Evolutionary conservation across 2,113 vertebrate genomes (phyloP), one percentile per base, ranked within the genome.

Genomic region (Columbina picui): DNA sequence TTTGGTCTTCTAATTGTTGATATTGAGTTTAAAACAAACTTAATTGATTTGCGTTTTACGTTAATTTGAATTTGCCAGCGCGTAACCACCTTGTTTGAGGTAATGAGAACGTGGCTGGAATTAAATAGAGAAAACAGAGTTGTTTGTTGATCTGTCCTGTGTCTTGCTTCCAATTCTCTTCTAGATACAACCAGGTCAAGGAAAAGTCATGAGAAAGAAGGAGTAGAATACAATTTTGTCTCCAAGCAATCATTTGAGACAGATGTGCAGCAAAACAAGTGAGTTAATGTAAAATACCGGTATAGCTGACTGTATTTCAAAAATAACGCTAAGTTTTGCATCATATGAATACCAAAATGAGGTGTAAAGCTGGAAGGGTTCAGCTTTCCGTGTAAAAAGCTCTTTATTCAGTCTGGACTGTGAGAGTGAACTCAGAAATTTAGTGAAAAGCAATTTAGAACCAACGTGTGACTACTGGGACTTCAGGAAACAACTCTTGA

Each of bases 201-300:
- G 79, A 99, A 99, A 96, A 98, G 97, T 95, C 98, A 99, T 2
- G 99, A 99, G 98, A 98, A 98, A 71, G 99, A 99, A 49, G 99
- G 99, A 32, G 98, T 99, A 34, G 99, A 99, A 79, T 99, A 99
- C 91, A 99, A 99, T 96, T 99, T 99, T 90, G 98, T 99, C 89
- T 98, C 98, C 36, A 99, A 98, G 96, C 98, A 99, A 52, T 98
- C 98, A 1, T 99, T 99, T 47, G 99, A 99, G 94, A 98, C 98
- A 2, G 99, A 99, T 91, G 95, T 99, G 59, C 99, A 98, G 68
- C 98, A 98, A 60, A 98, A 98, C 97, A 99, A 98, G 99, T 99
- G 90, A 79, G 98, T 97, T 38, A 6, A 56, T 47, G 57, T 27
- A 12, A 80, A 67, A 36, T 78, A 56, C 19, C 53, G 71, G 1